A percentile compares a stretch with the other conserved stretches of the same genome.
phyloP scores from a whole-genome alignment of 2,113 vertebrate genomes.

The Otolemur garnettii region DNA sequence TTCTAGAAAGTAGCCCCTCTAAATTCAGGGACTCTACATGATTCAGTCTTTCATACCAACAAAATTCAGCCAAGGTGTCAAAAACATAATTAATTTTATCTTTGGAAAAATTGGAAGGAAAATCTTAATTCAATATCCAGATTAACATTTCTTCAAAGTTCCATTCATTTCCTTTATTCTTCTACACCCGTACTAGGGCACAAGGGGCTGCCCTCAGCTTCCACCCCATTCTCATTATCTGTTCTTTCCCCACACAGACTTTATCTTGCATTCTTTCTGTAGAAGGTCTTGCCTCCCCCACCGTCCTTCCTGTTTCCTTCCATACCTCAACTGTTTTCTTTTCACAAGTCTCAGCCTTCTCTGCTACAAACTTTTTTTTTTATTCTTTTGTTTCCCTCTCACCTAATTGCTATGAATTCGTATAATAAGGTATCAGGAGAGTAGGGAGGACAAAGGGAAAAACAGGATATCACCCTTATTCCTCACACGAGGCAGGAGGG shows the following conservation, averaged over 20 bases:
- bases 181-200: background rate
- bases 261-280: background rate
- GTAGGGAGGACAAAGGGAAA: background rate
- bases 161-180: background rate
- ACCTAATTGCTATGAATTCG: background rate
- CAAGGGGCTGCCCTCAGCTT: background rate
- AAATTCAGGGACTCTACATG: background rate
- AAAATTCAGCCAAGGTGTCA: background rate
- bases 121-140: background rate
- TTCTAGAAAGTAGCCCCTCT: background rate
- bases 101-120: background rate
- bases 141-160: background rate
- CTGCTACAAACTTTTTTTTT: background rate
- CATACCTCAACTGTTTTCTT: background rate
- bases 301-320: background rate
- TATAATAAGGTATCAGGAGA: background rate
- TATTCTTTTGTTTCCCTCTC: background rate
- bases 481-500: background rate
- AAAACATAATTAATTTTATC: constrained; percentile 30
- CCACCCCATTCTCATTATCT: background rate
- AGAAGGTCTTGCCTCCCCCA: background rate
- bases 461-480: background rate
- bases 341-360: background rate
- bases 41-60: background rate
- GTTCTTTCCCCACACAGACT: background rate